phyloP scores from a whole-genome alignment of 2,797 vertebrate species.

The Menidia menidia region DNA sequence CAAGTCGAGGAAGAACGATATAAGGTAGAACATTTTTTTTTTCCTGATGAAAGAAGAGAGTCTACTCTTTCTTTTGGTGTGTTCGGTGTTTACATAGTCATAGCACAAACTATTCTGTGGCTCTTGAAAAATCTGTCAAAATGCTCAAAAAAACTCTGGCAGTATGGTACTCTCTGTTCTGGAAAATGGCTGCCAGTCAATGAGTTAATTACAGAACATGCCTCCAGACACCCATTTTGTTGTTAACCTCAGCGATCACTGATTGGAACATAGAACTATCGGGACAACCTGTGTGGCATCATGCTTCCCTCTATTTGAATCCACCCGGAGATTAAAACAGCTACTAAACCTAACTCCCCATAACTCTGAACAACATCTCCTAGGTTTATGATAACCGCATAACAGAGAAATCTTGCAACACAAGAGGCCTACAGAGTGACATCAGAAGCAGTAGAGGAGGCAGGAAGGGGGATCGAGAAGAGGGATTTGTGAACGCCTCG shows the following conservation, averaged over 20 bases:
- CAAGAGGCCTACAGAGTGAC: slow-evolving; percentile 30
- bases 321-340: too few species aligned
- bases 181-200: too few species aligned
- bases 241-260: slow-evolving; percentile 82
- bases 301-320: slow-evolving; percentile 79
- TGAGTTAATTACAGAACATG: slow-evolving; percentile 87
- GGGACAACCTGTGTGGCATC: slow-evolving; percentile 81
- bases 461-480: background rate
- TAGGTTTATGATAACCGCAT: too few species aligned
- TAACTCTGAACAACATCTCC: background rate
- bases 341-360: background rate
- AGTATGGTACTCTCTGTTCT: too few species aligned
- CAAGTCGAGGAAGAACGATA: too few species aligned
- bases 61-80: too few species aligned
- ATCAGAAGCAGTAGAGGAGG: slow-evolving; percentile 10
- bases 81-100: too few species aligned
- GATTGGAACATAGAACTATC: slow-evolving; percentile 70
- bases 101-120: too few species aligned
- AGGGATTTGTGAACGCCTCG: slow-evolving; percentile 60
- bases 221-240: slow-evolving; percentile 81
- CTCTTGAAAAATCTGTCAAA: too few species aligned
- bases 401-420: background rate
- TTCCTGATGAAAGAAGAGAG: too few species aligned
- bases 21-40: too few species aligned
- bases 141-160: too few species aligned